Evolutionary conservation across 2,113 vertebrate genomes (phyloP).

Genomic region (Naja naja): DNA sequence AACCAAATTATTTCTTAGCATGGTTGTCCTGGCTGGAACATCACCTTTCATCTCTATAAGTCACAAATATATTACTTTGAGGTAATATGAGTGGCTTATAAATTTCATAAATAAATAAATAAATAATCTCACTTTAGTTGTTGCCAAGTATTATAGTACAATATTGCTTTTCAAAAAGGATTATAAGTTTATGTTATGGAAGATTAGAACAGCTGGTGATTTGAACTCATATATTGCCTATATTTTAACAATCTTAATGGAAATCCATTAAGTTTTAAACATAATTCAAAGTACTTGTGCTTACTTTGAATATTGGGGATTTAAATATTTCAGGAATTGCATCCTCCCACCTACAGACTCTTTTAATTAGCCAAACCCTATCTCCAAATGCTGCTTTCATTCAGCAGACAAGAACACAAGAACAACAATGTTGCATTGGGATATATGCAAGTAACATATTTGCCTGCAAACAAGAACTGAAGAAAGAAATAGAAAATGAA

Average conservation of each 20-base stretch:
- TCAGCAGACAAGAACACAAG: not conserved
- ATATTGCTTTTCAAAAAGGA: not conserved
- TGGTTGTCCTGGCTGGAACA: not conserved
- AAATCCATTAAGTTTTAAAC: not conserved
- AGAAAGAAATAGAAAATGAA: not conserved
- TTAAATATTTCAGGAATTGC: not conserved
- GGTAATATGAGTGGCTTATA: not conserved
- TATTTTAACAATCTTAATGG: not conserved
- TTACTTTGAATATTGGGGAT: not conserved
- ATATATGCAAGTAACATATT: not conserved
- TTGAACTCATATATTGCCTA: not conserved
- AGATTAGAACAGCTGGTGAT: not conserved
- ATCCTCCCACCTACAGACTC: not conserved
- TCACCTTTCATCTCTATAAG: not conserved
- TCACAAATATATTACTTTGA: not conserved
- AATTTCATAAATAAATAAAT: not conserved
- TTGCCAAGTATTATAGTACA: not conserved
- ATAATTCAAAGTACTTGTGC: not conserved
- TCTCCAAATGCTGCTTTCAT: not conserved
- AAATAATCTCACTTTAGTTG: not conserved
- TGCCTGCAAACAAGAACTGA: not conserved
- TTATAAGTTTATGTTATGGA: not conserved
- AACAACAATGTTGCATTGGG: not conserved
- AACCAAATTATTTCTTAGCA: too few relatives aligned
- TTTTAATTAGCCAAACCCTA: not conserved